Conservation (phyloP, 2,113 vertebrate species). For the Setophaga coronata region DNA sequence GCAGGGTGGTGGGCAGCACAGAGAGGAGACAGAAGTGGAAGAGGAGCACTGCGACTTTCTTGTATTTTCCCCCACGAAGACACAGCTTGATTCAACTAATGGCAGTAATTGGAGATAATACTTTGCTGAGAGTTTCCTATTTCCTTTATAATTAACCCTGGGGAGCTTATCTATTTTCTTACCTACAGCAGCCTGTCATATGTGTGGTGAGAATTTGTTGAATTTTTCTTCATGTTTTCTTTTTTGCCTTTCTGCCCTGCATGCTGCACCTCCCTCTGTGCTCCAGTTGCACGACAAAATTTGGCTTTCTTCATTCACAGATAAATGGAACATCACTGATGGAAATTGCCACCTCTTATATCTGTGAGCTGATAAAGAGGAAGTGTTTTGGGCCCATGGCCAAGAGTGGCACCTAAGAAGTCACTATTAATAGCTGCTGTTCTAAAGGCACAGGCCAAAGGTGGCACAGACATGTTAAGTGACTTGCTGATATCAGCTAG, state of each 20-base stretch:
- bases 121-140: not conserved
- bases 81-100: constrained; percentile 13
- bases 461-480: not conserved
- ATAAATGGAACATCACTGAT: not conserved
- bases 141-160: not conserved
- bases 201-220: not conserved
- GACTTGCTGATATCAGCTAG: not conserved
- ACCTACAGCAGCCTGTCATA: not conserved
- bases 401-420: not conserved
- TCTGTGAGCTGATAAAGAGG: not conserved
- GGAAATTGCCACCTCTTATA: not conserved
- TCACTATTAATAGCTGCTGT: not conserved
- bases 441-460: not conserved
- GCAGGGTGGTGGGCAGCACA: not conserved
- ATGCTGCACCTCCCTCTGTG: not conserved
- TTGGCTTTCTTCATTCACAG: not conserved
- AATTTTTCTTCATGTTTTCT: not conserved
- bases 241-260: fast-evolving
- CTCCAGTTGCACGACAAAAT: not conserved
- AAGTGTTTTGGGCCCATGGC: not conserved
- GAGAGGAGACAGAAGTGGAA: not conserved
- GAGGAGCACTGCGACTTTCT: fast-evolving
- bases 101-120: not conserved
- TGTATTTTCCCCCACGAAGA: not conserved
- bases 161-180: not conserved